Percentiles rank a stretch among this genome's conserved stretches.
Evolutionary conservation across 2,113 vertebrate genomes (phyloP).

Genomic region (Amphilophus citrinellus): DNA sequence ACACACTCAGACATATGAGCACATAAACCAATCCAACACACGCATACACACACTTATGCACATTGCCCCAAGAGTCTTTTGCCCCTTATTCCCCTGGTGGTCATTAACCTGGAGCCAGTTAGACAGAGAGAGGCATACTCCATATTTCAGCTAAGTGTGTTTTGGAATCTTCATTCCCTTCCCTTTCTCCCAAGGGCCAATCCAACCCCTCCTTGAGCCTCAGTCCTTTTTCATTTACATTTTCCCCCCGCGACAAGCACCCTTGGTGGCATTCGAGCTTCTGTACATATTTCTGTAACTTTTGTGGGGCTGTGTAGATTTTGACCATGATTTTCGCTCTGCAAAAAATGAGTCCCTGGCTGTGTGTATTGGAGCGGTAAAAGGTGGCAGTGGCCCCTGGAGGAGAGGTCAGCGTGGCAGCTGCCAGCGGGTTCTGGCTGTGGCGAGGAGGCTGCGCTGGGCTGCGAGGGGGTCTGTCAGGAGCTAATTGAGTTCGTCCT

Average conservation of each 20-base stretch:
- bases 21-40: constrained; percentile 11
- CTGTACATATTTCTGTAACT: constrained; percentile 36
- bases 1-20: constrained; percentile 34
- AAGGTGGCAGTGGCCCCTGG: constrained; percentile 73
- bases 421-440: constrained; percentile 72
- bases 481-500: constrained; percentile 86
- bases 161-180: constrained; percentile 52
- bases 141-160: constrained; percentile 69
- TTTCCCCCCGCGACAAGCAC: constrained; percentile 14
- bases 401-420: constrained; percentile 78
- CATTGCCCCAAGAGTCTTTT: constrained; percentile 58
- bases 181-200: constrained; percentile 38
- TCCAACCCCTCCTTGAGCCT: constrained; percentile 21
- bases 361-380: constrained; percentile 67
- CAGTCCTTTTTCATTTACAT: constrained; percentile 58
- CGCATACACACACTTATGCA: background rate
- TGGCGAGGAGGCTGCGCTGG: constrained; percentile 62
- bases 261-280: constrained; percentile 27
- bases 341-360: constrained; percentile 47
- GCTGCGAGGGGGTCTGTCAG: constrained; percentile 79
- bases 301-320: constrained; percentile 33
- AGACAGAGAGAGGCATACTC: constrained; percentile 53
- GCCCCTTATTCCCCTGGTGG: constrained; percentile 72
- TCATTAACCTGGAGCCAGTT: constrained; percentile 76
- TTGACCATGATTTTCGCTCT: constrained; percentile 27